Conservation (phyloP, 2,888 invertebrate species). For the Drosophila ustulata region DNA sequence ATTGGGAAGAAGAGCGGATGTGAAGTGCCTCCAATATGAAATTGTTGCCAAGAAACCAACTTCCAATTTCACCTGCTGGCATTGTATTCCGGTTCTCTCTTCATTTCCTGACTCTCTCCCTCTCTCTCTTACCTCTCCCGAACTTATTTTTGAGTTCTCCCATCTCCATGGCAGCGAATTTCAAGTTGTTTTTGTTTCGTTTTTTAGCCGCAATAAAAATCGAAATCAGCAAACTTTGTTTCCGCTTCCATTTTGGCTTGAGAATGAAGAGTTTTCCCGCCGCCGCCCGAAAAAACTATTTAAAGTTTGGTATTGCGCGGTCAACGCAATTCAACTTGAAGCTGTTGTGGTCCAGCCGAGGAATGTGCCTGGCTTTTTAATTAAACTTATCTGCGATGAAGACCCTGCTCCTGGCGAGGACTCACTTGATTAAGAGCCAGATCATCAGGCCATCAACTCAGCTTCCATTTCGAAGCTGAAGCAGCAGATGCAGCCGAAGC, state of each 20-base stretch:
- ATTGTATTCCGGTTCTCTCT: background rate
- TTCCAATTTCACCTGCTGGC: constrained; percentile 36
- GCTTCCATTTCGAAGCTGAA: background rate
- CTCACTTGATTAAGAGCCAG: constrained; percentile 61
- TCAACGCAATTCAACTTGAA: constrained; percentile 20
- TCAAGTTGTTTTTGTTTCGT: constrained; percentile 1
- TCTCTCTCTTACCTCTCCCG: background rate
- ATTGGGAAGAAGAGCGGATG: constrained; percentile 21
- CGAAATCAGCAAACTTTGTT: constrained; percentile 67
- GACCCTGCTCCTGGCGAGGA: constrained; percentile 13
- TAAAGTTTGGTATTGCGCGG: constrained; percentile 51
- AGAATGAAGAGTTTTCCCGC: constrained; percentile 6
- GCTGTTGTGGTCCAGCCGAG: constrained; percentile 28
- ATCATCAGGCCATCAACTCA: constrained; percentile 41
- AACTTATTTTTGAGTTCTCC: constrained; percentile 1
- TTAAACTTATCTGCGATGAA: constrained; percentile 67
- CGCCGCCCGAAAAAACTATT: constrained; percentile 39
- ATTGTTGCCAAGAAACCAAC: constrained; percentile 76
- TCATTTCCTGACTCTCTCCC: background rate
- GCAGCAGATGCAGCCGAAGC: constrained; percentile 5
- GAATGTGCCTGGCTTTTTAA: constrained; percentile 61
- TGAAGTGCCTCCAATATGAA: constrained; percentile 66
- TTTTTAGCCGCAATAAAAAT: constrained; percentile 72
- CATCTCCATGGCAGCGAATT: constrained; percentile 47
- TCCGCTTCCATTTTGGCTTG: constrained; percentile 24